Evolutionary conservation across 2,113 vertebrate species (phyloP).

Genomic region (Paradisaea rubra): DNA sequence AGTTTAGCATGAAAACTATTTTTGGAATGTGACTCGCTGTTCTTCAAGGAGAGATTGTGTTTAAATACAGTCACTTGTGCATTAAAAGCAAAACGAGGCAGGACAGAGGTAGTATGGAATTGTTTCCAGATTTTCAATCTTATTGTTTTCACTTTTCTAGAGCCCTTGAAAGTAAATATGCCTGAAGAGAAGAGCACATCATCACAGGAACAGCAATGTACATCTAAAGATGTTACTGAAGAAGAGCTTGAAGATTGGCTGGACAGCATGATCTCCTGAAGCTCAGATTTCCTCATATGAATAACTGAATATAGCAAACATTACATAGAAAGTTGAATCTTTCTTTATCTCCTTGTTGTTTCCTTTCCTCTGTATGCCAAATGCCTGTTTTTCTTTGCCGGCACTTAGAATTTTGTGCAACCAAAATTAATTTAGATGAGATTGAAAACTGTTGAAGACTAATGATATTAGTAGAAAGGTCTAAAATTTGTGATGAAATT

Average conservation of each 20-base stretch:
- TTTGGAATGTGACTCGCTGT: neutral
- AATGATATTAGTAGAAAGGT: neutral
- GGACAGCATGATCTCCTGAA: slow-evolving; percentile 88
- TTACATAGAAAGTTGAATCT: neutral
- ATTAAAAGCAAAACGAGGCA: neutral
- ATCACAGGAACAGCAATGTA: slow-evolving; percentile 6
- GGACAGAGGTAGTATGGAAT: neutral
- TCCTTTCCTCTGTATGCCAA: neutral
- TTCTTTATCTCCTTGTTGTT: neutral
- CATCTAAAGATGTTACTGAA: slow-evolving; percentile 75
- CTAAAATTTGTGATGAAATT: neutral
- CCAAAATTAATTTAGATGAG: neutral
- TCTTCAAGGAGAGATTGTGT: neutral
- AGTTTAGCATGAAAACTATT: neutral
- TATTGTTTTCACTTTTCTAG: slow-evolving; percentile 40
- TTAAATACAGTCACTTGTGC: neutral
- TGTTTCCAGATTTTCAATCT: neutral
- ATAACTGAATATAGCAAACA: neutral
- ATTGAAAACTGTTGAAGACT: neutral
- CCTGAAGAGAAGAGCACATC: slow-evolving; percentile 27
- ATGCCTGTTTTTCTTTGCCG: neutral
- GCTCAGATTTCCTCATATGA: neutral
- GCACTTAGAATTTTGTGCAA: neutral
- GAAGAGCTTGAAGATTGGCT: slow-evolving; percentile 96
- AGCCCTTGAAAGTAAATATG: neutral